phyloP scores from a whole-genome alignment of 2,888 invertebrate species.

The Liposcelis brunnea region DNA sequence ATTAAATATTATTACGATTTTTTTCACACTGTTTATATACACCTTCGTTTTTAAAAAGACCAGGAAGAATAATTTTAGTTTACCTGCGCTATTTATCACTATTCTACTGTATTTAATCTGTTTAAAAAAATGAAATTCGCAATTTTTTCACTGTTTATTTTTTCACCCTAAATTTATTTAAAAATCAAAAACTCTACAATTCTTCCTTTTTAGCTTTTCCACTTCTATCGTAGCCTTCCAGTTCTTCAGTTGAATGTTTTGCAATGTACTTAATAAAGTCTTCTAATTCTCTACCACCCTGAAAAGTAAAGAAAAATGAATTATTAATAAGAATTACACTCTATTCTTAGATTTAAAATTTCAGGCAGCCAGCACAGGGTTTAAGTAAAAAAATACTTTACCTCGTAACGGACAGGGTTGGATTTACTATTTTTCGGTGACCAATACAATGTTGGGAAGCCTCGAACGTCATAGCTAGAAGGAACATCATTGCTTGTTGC shows the following conservation, averaged over 20 bases:
- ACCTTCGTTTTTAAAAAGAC: no score
- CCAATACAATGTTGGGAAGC: slow-evolving; percentile 98
- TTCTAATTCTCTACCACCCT: slow-evolving; percentile 80
- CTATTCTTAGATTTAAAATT: neutral
- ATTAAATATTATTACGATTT: no score
- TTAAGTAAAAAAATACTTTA: slow-evolving; percentile 29
- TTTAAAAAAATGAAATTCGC: no score
- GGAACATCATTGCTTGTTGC: slow-evolving; percentile 98
- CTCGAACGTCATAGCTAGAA: slow-evolving; percentile 72
- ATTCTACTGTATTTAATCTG: no score
- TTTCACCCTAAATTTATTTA: no score
- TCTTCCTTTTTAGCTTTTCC: slow-evolving; percentile 54
- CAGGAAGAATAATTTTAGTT: no score
- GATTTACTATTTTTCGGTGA: slow-evolving; percentile 64
- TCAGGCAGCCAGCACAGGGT: no score
- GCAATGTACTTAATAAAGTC: slow-evolving; percentile 93
- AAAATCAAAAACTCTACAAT: no score
- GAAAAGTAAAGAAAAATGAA: slow-evolving; percentile 22
- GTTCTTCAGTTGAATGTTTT: slow-evolving; percentile 71
- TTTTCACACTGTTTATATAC: no score
- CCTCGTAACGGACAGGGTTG: slow-evolving; percentile 70
- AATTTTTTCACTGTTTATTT: no score
- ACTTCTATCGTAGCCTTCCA: slow-evolving; percentile 72
- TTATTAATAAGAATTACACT: no score
- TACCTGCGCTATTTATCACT: no score